phyloP scores from a whole-genome alignment of 1,140 invertebrate species.

The Drosophila gunungcola region DNA sequence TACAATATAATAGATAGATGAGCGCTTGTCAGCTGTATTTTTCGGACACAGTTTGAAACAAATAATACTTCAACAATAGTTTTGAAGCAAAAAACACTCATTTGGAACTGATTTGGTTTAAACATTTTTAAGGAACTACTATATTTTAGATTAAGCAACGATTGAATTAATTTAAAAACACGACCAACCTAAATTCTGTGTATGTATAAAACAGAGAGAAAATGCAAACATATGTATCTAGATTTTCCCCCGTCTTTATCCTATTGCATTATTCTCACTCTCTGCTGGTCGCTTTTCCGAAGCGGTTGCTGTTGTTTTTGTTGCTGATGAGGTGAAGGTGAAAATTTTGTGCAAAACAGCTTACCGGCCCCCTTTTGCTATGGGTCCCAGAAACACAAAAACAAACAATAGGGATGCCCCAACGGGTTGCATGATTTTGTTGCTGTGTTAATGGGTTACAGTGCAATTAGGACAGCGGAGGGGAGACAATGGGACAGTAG shows the following conservation, averaged over 20 bases:
- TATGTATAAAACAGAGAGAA: conserved; percentile 11
- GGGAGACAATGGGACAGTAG: neutral
- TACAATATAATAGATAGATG: too few species aligned
- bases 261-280: conserved; percentile 30
- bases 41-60: too few species aligned
- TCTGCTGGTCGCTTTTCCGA: conserved; percentile 22
- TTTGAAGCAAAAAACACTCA: too few species aligned
- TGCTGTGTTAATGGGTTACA: conserved; percentile 77
- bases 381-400: conserved; percentile 9
- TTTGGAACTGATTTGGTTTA: too few species aligned
- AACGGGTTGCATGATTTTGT: conserved; percentile 33
- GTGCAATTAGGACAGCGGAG: conserved; percentile 77
- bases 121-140: too few species aligned
- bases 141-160: too few species aligned
- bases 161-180: too few species aligned
- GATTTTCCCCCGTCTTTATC: conserved; percentile 7
- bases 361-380: conserved; percentile 36
- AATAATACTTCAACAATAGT: too few species aligned
- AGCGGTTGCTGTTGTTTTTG: conserved; percentile 32
- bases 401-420: conserved; percentile 54
- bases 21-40: too few species aligned
- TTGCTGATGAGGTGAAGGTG: conserved; percentile 72
- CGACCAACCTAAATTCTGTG: neutral
- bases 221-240: conserved; percentile 21
- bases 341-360: conserved; percentile 64